Conservation (phyloP, 2,113 vertebrate species). For the Acrocephalus arundinaceus region DNA sequence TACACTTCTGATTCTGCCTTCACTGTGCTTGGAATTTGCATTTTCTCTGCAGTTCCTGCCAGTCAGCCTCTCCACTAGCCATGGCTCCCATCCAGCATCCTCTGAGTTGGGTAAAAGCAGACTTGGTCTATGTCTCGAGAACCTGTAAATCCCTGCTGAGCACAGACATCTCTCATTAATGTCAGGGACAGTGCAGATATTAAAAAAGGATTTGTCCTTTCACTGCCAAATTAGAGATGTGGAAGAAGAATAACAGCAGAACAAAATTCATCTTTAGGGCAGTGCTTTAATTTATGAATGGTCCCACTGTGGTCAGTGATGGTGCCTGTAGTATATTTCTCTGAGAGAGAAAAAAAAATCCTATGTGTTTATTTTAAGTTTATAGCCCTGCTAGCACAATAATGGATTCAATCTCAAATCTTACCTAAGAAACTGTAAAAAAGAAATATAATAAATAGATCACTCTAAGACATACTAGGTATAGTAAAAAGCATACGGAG, state of each 20-base stretch:
- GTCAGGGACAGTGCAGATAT: not conserved
- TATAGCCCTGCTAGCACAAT: not conserved
- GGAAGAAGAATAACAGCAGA: not conserved
- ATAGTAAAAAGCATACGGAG: not conserved
- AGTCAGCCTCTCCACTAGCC: not conserved
- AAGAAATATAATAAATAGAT: not conserved
- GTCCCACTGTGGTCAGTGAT: not conserved
- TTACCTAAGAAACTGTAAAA: not conserved
- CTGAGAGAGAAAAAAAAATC: not conserved
- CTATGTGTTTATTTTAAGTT: not conserved
- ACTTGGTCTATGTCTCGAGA: not conserved
- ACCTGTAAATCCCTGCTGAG: not conserved
- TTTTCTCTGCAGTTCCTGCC: constrained; percentile 11
- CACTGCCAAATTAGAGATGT: not conserved
- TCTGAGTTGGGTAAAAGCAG: not conserved
- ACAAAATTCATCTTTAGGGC: not conserved
- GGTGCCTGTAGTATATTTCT: not conserved
- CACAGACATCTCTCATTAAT: not conserved
- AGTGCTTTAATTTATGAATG: not conserved
- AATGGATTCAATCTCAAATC: not conserved
- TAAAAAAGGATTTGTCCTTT: constrained; percentile 12
- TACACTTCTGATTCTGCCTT: not conserved
- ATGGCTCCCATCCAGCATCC: not conserved
- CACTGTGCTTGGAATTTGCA: not conserved
- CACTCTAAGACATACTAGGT: not conserved